These are phyloP conservation scores for Xylota sylvarum DNA, from an alignment of 2,888 invertebrate species.

Conservation along the genomic window DNA sequence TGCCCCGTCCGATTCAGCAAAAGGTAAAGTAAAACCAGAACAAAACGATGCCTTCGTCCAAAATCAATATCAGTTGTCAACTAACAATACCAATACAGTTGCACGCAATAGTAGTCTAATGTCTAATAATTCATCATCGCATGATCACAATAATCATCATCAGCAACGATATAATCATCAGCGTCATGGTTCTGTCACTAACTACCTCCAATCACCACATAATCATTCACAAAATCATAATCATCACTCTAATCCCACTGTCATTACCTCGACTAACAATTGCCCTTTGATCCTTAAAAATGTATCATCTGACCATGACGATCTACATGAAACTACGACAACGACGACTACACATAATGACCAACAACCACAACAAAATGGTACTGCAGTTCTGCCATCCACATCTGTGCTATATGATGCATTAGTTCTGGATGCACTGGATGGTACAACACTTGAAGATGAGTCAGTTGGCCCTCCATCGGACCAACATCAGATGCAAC, in stretches of 20 bases:
- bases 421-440: constrained; percentile 82
- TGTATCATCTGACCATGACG: constrained; percentile 53
- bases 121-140: constrained; percentile 61
- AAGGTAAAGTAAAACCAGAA: constrained; percentile 69
- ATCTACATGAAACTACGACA: constrained; percentile 44
- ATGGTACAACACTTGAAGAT: constrained; percentile 81
- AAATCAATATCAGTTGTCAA: constrained; percentile 59
- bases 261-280: constrained; percentile 77
- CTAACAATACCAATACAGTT: constrained; percentile 65
- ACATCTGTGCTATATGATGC: constrained; percentile 82
- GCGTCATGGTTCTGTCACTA: constrained; percentile 57
- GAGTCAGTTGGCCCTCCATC: constrained; percentile 58
- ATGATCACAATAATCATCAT: constrained; percentile 77
- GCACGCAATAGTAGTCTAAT: constrained; percentile 66
- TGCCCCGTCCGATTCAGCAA: constrained; percentile 57
- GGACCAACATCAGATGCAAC: constrained; percentile 43
- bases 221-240: constrained; percentile 71
- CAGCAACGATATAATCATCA: constrained; percentile 80
- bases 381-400: constrained; percentile 74
- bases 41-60: constrained; percentile 45
- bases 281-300: constrained; percentile 71
- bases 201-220: constrained; percentile 62
- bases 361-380: constrained; percentile 78
- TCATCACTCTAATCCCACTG: constrained; percentile 68
- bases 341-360: constrained; percentile 52